Evolutionary conservation across 1,140 invertebrate species (phyloP).

Genomic region (Formica selysi): DNA sequence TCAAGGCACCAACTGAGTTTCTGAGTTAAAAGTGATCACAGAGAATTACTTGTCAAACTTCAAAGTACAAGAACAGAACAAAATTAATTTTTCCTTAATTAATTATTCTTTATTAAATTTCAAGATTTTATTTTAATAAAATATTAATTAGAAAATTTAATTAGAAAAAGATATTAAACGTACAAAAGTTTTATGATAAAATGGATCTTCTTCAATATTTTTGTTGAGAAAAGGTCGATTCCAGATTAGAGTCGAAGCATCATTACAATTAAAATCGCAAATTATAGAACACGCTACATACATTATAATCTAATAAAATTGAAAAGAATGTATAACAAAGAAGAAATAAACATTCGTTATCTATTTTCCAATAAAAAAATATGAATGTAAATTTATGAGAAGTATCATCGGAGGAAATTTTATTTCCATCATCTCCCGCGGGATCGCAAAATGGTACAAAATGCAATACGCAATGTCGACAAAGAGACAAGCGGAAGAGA

Average conservation of each 20-base stretch:
- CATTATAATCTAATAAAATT: neutral
- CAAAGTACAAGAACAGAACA: neutral
- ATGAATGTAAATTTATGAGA: slow-evolving; percentile 24
- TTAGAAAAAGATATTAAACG: neutral
- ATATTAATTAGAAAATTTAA: neutral
- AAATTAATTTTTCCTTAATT: neutral
- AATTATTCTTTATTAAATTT: slow-evolving; percentile 19
- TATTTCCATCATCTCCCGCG: slow-evolving; percentile 27
- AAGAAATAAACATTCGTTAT: neutral
- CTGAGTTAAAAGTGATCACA: neutral
- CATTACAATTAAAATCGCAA: neutral
- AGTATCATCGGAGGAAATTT: slow-evolving; percentile 29
- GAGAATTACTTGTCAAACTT: neutral
- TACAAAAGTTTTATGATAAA: neutral
- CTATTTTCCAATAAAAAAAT: neutral
- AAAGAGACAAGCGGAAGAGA: slow-evolving; percentile 29
- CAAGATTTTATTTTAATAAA: neutral
- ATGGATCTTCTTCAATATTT: neutral
- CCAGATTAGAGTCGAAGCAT: neutral
- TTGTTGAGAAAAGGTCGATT: neutral
- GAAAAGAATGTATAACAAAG: neutral
- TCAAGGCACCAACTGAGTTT: neutral
- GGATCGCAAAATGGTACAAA: slow-evolving; percentile 2
- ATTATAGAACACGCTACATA: neutral
- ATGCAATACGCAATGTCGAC: slow-evolving; percentile 1